phyloP scores from a whole-genome alignment of 2,888 invertebrate species.

The Drosophila recens region DNA sequence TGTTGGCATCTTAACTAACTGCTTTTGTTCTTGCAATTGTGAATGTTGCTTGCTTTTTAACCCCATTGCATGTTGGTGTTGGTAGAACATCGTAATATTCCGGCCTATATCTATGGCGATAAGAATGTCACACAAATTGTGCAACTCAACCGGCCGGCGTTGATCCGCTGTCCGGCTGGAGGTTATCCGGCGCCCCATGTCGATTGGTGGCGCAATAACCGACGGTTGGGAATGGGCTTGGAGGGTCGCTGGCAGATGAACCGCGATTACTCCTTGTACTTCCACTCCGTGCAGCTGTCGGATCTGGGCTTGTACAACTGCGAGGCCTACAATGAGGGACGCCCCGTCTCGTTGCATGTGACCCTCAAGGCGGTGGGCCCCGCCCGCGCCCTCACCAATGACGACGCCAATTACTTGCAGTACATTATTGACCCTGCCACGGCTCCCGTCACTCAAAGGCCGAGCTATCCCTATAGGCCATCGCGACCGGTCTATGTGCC shows the following conservation, averaged over 20 bases:
- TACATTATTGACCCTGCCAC: constrained; percentile 88
- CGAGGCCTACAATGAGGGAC: constrained; percentile 92
- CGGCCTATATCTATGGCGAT: constrained; percentile 90
- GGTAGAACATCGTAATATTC: constrained; percentile 69
- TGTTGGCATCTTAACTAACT: constrained; percentile 70
- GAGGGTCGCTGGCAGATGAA: constrained; percentile 87
- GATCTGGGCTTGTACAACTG: constrained; percentile 95
- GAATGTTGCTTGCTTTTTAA: constrained; percentile 50
- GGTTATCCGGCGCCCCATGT: constrained; percentile 92
- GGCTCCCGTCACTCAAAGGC: constrained; percentile 80
- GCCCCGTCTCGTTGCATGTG: constrained; percentile 91
- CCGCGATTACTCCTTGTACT: constrained; percentile 90
- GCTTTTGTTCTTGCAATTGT: constrained; percentile 39
- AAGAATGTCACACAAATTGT: constrained; percentile 89
- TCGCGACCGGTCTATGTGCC: constrained; percentile 81
- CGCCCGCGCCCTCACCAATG: constrained; percentile 87
- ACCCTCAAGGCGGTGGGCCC: constrained; percentile 90
- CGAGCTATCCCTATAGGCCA: constrained; percentile 85
- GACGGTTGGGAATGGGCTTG: constrained; percentile 89
- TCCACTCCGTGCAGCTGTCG: constrained; percentile 89
- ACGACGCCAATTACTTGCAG: constrained; percentile 87
- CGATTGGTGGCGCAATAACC: constrained; percentile 93
- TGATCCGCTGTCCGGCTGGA: constrained; percentile 92
- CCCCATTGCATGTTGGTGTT: constrained; percentile 40
- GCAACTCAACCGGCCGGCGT: constrained; percentile 89